Conservation (phyloP, 2,888 invertebrate species). For the Dolichopus griseipennis region DNA sequence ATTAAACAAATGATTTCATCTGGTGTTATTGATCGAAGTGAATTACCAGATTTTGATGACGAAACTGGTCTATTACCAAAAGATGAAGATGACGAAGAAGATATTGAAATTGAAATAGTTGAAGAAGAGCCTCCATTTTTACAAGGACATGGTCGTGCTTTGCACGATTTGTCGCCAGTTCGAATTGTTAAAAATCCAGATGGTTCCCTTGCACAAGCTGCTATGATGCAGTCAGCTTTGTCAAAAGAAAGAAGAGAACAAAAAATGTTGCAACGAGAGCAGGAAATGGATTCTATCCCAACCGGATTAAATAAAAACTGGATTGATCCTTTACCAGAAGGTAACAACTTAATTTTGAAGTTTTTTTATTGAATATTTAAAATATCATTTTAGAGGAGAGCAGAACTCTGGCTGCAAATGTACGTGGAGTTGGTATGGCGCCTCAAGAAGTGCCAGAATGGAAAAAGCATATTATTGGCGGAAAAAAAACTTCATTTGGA, state of each 20-base stretch:
- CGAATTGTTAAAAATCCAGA: slow-evolving; percentile 98
- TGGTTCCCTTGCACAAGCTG: slow-evolving; percentile 96
- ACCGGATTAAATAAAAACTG: slow-evolving; percentile 84
- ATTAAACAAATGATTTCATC: slow-evolving; percentile 95
- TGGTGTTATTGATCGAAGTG: slow-evolving; percentile 83
- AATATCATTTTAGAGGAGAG: slow-evolving; percentile 48
- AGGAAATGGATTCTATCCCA: slow-evolving; percentile 78
- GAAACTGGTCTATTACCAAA: slow-evolving; percentile 89
- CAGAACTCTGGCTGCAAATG: slow-evolving; percentile 62
- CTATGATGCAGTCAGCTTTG: slow-evolving; percentile 98
- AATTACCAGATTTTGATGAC: slow-evolving; percentile 95
- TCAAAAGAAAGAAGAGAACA: slow-evolving; percentile 94
- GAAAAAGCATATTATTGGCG: slow-evolving; percentile 98
- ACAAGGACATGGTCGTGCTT: slow-evolving; percentile 81
- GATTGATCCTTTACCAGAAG: slow-evolving; percentile 92
- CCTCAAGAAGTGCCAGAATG: slow-evolving; percentile 94
- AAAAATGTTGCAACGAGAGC: slow-evolving; percentile 91
- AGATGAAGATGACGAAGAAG: slow-evolving; percentile 90
- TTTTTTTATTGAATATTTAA: background rate
- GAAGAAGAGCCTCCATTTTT: slow-evolving; percentile 98
- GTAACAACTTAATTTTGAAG: slow-evolving; percentile 32
- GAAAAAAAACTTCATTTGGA: slow-evolving; percentile 95
- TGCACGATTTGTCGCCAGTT: slow-evolving; percentile 89
- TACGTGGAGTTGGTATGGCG: slow-evolving; percentile 74
- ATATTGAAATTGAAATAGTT: slow-evolving; percentile 94